A percentile compares a stretch with the other conserved stretches of the same genome.
phyloP scores from a whole-genome alignment of 2,113 vertebrate genomes.

The Caracal caracal region DNA sequence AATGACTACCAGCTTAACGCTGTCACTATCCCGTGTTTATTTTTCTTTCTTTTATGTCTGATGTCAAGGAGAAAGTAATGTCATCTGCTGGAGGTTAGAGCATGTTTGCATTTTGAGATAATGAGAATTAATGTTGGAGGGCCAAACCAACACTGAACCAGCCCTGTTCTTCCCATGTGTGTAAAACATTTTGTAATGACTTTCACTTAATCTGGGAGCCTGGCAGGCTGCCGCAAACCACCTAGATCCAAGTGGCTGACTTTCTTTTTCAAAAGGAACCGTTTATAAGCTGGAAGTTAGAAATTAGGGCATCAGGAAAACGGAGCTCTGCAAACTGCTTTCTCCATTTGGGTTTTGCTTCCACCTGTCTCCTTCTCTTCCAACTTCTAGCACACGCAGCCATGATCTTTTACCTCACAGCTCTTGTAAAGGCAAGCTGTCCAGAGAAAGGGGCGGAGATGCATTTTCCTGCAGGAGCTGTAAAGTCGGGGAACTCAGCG shows the following conservation, averaged over 20 bases:
- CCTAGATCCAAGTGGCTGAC: slow-evolving; percentile 71
- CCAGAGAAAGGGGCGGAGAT: neutral
- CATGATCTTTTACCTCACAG: neutral
- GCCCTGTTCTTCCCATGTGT: slow-evolving; percentile 84
- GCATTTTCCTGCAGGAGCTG: slow-evolving; percentile 46
- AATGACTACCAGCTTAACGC: slow-evolving; percentile 86
- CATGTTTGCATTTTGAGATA: slow-evolving; percentile 88
- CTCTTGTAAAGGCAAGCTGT: neutral
- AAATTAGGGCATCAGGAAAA: slow-evolving; percentile 32
- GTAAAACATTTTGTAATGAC: slow-evolving; percentile 86
- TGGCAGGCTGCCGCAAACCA: slow-evolving; percentile 82
- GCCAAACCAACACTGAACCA: slow-evolving; percentile 83
- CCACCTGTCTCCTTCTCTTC: slow-evolving; percentile 24
- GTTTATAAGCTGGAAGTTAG: slow-evolving; percentile 39
- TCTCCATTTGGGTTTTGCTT: neutral
- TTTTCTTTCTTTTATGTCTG: slow-evolving; percentile 89
- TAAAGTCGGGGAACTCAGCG: neutral
- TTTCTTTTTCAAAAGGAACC: slow-evolving; percentile 70
- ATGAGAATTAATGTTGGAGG: slow-evolving; percentile 89
- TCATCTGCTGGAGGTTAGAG: slow-evolving; percentile 86
- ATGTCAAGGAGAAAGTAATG: slow-evolving; percentile 88
- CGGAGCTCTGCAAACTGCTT: slow-evolving; percentile 30
- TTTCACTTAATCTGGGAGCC: slow-evolving; percentile 85
- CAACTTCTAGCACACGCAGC: neutral
- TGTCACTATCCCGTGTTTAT: slow-evolving; percentile 87